Percentiles rank a stretch among this genome's conserved stretches.
Evolutionary conservation across 30 jellyfish, hydroid and myxozoan species (phyloP).

Genomic region (Turritopsis rubra): DNA sequence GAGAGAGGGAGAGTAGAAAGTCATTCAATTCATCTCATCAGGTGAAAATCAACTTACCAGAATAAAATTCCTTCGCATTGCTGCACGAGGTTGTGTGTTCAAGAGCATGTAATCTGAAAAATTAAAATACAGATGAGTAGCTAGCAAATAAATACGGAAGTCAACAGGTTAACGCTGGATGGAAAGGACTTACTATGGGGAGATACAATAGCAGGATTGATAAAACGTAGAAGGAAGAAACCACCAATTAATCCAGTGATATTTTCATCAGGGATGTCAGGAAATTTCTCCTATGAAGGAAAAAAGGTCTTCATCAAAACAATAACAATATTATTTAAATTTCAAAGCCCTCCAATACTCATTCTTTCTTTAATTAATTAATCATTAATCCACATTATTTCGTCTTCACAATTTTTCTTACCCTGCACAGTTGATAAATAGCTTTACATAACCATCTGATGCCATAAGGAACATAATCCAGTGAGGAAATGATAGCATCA

Average conservation of each 20-base stretch:
- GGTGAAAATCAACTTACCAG: constrained; percentile 45
- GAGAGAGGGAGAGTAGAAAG: not conserved
- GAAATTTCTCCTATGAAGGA: constrained; percentile 68
- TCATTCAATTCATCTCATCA: not conserved
- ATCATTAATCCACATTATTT: not conserved
- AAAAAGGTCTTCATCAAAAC: no score
- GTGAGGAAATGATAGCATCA: constrained; percentile 71
- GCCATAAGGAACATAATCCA: constrained; percentile 92
- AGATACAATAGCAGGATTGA: constrained; percentile 95
- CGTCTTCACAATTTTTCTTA: constrained; percentile 21
- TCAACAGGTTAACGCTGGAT: not conserved
- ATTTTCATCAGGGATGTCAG: constrained; percentile 64
- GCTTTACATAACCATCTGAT: constrained; percentile 96
- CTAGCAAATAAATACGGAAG: not conserved
- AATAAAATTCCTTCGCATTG: constrained; percentile 76
- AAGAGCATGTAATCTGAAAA: constrained; percentile 78
- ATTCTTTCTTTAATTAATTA: no score
- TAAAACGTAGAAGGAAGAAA: constrained; percentile 81
- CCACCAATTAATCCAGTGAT: constrained; percentile 93
- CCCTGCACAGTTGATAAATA: constrained; percentile 78
- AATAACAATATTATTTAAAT: no score
- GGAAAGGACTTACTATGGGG: constrained; percentile 75
- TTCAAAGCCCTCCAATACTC: no score
- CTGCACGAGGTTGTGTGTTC: constrained; percentile 78
- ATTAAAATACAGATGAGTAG: not conserved